Evolutionary conservation across 2,113 vertebrate genomes (phyloP).

Genomic region (Scolopax mira): DNA sequence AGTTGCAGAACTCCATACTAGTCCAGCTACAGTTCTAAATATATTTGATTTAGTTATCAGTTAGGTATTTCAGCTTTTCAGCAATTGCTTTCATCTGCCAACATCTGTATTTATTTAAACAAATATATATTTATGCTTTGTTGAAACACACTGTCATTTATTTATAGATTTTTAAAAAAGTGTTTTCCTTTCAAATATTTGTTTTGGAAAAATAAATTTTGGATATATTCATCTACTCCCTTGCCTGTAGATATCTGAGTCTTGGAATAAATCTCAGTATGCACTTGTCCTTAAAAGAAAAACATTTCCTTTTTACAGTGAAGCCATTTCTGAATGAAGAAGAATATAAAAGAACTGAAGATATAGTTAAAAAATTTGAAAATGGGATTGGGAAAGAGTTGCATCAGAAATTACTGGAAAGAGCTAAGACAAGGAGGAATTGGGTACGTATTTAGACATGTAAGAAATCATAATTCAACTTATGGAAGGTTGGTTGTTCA

Average conservation of each 20-base stretch:
- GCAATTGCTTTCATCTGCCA: background rate
- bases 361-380: constrained; percentile 84
- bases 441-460: constrained; percentile 80
- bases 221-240: background rate
- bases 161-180: background rate
- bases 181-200: background rate
- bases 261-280: background rate
- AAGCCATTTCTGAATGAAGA: constrained; percentile 86
- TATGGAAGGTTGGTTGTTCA: background rate
- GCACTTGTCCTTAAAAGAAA: background rate
- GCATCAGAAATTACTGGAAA: constrained; percentile 89
- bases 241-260: background rate
- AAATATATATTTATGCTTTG: background rate
- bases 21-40: background rate
- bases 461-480: background rate
- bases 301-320: constrained; percentile 74
- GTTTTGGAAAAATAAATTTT: background rate
- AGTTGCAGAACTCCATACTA: background rate
- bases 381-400: constrained; percentile 84
- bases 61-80: background rate
- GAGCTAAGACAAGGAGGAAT: constrained; percentile 86
- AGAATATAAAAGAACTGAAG: constrained; percentile 82
- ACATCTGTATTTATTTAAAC: background rate
- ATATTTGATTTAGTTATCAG: background rate
- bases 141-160: background rate